Base-by-base conservation (phyloP, 2,888 invertebrate genomes). In the Athripsodes cinereus region DNA sequence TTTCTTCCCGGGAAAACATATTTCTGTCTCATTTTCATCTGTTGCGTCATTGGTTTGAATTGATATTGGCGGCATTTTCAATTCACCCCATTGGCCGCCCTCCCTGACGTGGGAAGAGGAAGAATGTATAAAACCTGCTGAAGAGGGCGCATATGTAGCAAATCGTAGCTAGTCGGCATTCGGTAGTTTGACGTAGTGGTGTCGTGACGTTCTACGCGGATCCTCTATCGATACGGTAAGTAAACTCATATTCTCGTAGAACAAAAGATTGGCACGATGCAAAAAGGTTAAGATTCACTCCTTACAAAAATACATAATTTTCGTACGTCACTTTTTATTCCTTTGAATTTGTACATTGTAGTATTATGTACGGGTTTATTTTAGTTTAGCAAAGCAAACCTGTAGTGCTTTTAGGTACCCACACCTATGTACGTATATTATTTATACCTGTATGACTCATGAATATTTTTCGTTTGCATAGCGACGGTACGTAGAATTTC, bases 51-150 rank as follows among this genome's bases (percentile, higher is more conserved):
- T 62, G 62, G 62, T 20, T 31, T 53, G 34, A 22, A 46, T 53
- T 40, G 48, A 20, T 47, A 46, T 58, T 55, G 58, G 60, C 62
- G 62, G 58, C 53, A 53, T 48, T 55, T 58, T 51, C 44, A 11
- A 22, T 35, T 18, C 2, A 10, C 20, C 52, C 51, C 19, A 56
- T 62, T 62, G 62, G 62, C 34, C 44, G 58, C 34, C 19, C 18
- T 18, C 46, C 20, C 48, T 59, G 55, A 58, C 59, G 62, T 60
- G 60, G 62, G 59, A 40, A 52, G 58, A 53, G 40, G 56, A 40
- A 22, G 35, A 19, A 31, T 34, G 58, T 59, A 58, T 62, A 62
- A 53, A 62, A 58, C 58, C 60, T 22, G 26, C 53, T 16, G 58
- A 22, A 58, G 53, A 46, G 60, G 46, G 59, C 59, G 59, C 55